Percentiles rank a stretch among this genome's conserved stretches.
Evolutionary conservation across 1,140 invertebrate genomes (phyloP).

Genomic region (Atta cephalotes): DNA sequence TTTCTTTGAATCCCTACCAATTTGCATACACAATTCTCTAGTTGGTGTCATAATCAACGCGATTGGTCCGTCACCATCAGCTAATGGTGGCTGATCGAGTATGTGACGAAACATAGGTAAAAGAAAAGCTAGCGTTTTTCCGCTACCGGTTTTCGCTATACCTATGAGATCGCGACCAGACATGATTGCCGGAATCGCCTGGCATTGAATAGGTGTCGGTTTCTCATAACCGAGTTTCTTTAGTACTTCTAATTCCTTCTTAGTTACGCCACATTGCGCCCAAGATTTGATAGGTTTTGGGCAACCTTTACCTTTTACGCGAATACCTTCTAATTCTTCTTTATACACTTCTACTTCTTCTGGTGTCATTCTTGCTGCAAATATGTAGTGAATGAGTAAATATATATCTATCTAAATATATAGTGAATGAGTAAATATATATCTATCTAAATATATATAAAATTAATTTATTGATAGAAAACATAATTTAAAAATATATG

Average conservation of each 20-base stretch:
- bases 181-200: constrained; percentile 99
- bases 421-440: background rate
- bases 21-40: constrained; percentile 99
- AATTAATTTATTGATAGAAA: background rate
- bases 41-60: constrained; percentile 99
- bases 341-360: constrained; percentile 96
- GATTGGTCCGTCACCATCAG: constrained; percentile 98
- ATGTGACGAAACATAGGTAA: constrained; percentile 99
- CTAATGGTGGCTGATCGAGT: constrained; percentile 96
- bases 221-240: constrained; percentile 98
- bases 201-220: constrained; percentile 99
- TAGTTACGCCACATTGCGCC: constrained; percentile 99
- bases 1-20: constrained; percentile 98
- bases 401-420: background rate
- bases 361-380: constrained; percentile 92
- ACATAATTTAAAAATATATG: background rate
- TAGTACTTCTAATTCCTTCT: constrained; percentile 97
- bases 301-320: constrained; percentile 95
- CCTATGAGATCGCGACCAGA: constrained; percentile 98
- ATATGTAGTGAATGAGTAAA: constrained; percentile 79
- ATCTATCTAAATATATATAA: background rate
- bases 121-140: constrained; percentile 99
- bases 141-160: constrained; percentile 99
- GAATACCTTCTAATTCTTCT: constrained; percentile 93
- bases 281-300: constrained; percentile 98